Base-by-base conservation (phyloP, 1,140 invertebrate species). In the Plutomurus gul region DNA sequence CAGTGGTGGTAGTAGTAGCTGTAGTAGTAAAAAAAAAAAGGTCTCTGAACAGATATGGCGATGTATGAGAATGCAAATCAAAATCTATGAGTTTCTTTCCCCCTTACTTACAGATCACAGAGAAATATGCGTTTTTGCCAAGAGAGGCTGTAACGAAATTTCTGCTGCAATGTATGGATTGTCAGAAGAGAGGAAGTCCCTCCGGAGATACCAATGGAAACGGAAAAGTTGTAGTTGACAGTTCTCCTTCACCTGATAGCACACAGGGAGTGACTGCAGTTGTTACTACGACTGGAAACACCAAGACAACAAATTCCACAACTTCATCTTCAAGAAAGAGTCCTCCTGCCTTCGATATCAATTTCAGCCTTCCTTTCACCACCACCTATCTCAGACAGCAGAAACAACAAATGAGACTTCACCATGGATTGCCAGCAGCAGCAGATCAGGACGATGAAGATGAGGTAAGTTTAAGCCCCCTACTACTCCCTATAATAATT, bases 71-170 rank as follows among this genome's bases (percentile, higher is more conserved):
- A 60, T 74, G 20, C 25, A 70, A 72, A 39, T 77, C 16, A 49
- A 36, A 72, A 51, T 79, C 18, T 75, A 40, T 43, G 25, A 47
- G 2, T 39, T 76, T 73, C 37, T 33, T 25, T 56, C 37, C 78
- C 81, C 84, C 85, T 86, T 87, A 85, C 83, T 88, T 89, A 33
- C 89, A 97, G 96, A 96, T 98, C 85, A 96, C 95, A 10, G 95
- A 98, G 86, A 96, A 94, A 49, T 97, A 96, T 88, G 95, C 95
- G 5, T 98, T 97, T 85, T 89, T 98, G 75, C 96, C 96, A 1
- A 91, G 96, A 37, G 96, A 98, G 87, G 96, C 96, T 2, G 96
- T 98, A 84, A 98, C 96, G 47, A 92, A 94, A 82, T 98, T 97
- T 87, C 91, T 98, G 33, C 92, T 96, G 84, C 94, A 95, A 80